phyloP scores from a whole-genome alignment of 2,113 vertebrate species.

The Sclerurus mexicanus region DNA sequence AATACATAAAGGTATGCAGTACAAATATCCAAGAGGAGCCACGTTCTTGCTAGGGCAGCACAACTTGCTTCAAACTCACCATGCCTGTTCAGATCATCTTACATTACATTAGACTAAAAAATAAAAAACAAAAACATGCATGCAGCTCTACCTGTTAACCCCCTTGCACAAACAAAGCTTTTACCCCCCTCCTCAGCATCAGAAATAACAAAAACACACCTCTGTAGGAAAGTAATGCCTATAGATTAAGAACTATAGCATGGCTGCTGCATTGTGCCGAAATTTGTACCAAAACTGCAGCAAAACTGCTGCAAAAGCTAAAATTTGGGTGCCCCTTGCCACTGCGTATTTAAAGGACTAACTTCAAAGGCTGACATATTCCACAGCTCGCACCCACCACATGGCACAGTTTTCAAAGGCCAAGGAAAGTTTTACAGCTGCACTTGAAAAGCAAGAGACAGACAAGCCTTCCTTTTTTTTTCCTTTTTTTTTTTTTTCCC shows the following conservation, averaged over 20 bases:
- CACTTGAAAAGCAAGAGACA: not conserved
- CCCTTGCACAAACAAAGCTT: not conserved
- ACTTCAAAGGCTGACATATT: slow-evolving; percentile 28
- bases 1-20: not conserved
- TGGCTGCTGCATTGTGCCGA: not conserved
- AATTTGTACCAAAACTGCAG: not conserved
- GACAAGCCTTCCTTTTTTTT: not conserved
- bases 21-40: not conserved
- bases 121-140: no score
- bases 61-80: slow-evolving; percentile 21
- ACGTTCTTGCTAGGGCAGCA: not conserved
- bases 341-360: not conserved
- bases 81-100: not conserved
- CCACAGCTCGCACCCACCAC: not conserved
- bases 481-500: not conserved
- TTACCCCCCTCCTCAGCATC: not conserved
- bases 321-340: not conserved
- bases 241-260: not conserved
- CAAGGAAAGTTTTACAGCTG: slow-evolving; percentile 53
- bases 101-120: not conserved
- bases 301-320: not conserved
- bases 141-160: not conserved
- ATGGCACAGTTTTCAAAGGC: slow-evolving; percentile 25
- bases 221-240: not conserved
- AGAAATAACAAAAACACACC: not conserved